phyloP scores from a whole-genome alignment of 2,797 vertebrate genomes.

The Paramormyrops hopkinsi region DNA sequence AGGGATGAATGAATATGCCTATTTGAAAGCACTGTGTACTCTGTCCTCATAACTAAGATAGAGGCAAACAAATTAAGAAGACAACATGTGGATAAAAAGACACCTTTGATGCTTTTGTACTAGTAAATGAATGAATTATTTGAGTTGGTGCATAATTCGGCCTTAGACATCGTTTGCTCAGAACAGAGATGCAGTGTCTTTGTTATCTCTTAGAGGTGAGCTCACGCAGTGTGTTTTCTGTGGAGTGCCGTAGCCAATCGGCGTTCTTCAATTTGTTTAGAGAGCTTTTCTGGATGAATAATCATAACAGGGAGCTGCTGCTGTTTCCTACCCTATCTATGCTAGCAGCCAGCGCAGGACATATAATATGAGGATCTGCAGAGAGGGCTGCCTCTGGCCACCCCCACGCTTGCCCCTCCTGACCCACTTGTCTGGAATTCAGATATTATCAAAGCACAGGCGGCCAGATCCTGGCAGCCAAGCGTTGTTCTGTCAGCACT shows the following conservation, averaged over 20 bases:
- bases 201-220: slow-evolving; percentile 37
- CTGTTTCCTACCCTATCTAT: not conserved
- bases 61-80: slow-evolving; percentile 34
- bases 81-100: slow-evolving; percentile 40
- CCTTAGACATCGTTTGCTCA: slow-evolving; percentile 29
- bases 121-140: slow-evolving; percentile 39
- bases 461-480: slow-evolving; percentile 23
- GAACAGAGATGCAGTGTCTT: slow-evolving; percentile 30
- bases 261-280: slow-evolving; percentile 41
- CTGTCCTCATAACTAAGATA: not conserved
- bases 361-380: not conserved
- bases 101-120: slow-evolving; percentile 39
- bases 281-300: slow-evolving; percentile 39
- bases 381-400: not conserved
- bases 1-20: slow-evolving; percentile 37
- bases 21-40: slow-evolving; percentile 39
- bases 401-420: slow-evolving; percentile 15
- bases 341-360: not conserved
- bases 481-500: slow-evolving; percentile 22
- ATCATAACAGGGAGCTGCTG: slow-evolving; percentile 35
- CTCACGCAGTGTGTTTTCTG: slow-evolving; percentile 27
- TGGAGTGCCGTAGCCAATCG: slow-evolving; percentile 42
- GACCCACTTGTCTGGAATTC: slow-evolving; percentile 26
- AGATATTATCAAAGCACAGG: slow-evolving; percentile 23
- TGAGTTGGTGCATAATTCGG: slow-evolving; percentile 33